Evolutionary conservation across 2,888 invertebrate species (phyloP).

Genomic region (Rhodophaea formosa): DNA sequence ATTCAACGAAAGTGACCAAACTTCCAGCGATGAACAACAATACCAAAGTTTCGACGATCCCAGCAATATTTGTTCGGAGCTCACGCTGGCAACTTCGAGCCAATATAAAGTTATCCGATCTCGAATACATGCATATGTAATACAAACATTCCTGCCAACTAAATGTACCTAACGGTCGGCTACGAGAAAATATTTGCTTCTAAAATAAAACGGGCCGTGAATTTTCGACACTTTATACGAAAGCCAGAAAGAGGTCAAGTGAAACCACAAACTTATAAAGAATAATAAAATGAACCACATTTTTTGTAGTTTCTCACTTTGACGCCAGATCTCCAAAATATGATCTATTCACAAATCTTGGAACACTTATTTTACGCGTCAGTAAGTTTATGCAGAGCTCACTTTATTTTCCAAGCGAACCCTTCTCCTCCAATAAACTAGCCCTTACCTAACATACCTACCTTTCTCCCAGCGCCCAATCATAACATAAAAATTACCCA

Average conservation of each 20-base stretch:
- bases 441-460: constrained; percentile 17
- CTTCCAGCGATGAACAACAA: constrained; percentile 59
- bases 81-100: constrained; percentile 44
- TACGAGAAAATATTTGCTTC: neutral
- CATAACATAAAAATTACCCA: constrained; percentile 27
- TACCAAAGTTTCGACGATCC: constrained; percentile 57
- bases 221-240: neutral
- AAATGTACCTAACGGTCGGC: neutral
- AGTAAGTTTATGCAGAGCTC: neutral
- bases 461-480: constrained; percentile 11
- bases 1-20: constrained; percentile 61
- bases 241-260: neutral
- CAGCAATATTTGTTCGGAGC: constrained; percentile 55
- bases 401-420: neutral
- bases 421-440: neutral
- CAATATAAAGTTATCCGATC: constrained; percentile 54
- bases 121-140: constrained; percentile 29
- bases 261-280: neutral
- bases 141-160: constrained; percentile 15
- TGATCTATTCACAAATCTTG: neutral
- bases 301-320: neutral
- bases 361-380: neutral
- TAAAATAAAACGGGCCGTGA: neutral
- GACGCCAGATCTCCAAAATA: neutral
- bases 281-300: neutral